Evolutionary conservation across 1,140 invertebrate genomes (phyloP), one percentile per base, ranked within the genome.

Genomic region (Drosophila biarmipes): DNA sequence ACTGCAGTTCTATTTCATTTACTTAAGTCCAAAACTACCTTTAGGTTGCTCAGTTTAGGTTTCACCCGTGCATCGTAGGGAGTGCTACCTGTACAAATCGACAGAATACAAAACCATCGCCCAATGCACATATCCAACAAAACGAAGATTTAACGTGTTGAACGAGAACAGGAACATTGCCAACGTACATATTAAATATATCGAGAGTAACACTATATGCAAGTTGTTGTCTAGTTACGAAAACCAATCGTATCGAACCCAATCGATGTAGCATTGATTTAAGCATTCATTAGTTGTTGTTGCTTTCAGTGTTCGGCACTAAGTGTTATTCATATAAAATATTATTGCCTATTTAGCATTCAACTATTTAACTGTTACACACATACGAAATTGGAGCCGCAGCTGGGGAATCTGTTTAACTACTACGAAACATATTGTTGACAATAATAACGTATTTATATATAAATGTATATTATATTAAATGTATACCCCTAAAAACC

Each of bases 371-470:
- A 86, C 63, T 90, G 78, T 81, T 90, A 75, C 66, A 89, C 66
- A 77, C 53, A 31, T 31, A 31, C 29, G 46, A 63, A 54, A 57
- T 69, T 62, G 63, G 71, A 82, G 82, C 78, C 69, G 63, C 82
- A 78, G 68, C 79, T 63, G 45, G 59, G 53, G 24, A 57, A 46
- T 66, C 55, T 77, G 62, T 46, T 69, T 76, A 62, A 58, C 57
- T 71, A 89, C 62, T 73, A 79, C 81, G 80, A 78, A 90, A 76
- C 78, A 80, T 66, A 82, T 81, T 90, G 87, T 90, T 90, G 86
- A 90, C 86, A 90, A 90, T 90, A 90, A 90, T 90, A 90, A 75
- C 90, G 68, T 72, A 66, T 78, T 85, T 89, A 85, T 80, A 84
- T 81, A 79, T 85, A 78, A 75, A 75, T 87, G 71, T 87, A 69